Evolutionary conservation across 2,888 invertebrate species (phyloP), one percentile per base, ranked within the genome.

Genomic region (Nudaria mundana): DNA sequence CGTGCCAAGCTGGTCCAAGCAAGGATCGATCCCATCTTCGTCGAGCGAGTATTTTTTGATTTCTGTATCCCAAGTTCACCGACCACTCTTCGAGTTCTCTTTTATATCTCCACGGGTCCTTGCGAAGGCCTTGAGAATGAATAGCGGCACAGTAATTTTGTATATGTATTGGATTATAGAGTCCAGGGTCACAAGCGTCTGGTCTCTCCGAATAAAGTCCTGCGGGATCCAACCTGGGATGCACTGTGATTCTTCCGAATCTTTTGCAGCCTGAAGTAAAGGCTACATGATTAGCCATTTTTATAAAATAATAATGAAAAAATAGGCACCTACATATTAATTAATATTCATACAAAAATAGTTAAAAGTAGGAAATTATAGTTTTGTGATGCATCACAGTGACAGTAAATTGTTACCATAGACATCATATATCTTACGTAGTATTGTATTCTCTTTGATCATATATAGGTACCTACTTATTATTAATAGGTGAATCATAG

Each of bases 41-140:
- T 23, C 56, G 39, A 8, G 66, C 63, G 5, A 87, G 66, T 12
- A 84, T 42, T 41, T 64, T 63, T 56, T 77, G 77, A 44, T 87
- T 86, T 50, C 85, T 74, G 40, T 83, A 87, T 3, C 86, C 86
- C 22, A 87, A 70, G 51, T 87, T 81, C 46, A 56, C 57, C 1
- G 79, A 66, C 86, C 86, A 87, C 15, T 80, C 81, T 50, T 86
- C 86, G 8, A 85, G 54, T 42, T 83, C 82, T 6, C 46, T 71
- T 56, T 85, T 82, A 44, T 76, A 78, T 42, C 58, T 67, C 86
- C 86, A 87, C 1, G 81, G 78, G 28, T 81, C 81, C 53, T 81
- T 78, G 22, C 62, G 55, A 5, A 37, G 48, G 30, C 50, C 64
- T 29, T 51, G 61, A 23, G 52, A 58, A 43, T 57, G 71, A 20